Percentiles rank a stretch among this genome's conserved stretches.
Conservation (phyloP, 1,140 invertebrate genomes). For the Oryctes rhinoceros region DNA sequence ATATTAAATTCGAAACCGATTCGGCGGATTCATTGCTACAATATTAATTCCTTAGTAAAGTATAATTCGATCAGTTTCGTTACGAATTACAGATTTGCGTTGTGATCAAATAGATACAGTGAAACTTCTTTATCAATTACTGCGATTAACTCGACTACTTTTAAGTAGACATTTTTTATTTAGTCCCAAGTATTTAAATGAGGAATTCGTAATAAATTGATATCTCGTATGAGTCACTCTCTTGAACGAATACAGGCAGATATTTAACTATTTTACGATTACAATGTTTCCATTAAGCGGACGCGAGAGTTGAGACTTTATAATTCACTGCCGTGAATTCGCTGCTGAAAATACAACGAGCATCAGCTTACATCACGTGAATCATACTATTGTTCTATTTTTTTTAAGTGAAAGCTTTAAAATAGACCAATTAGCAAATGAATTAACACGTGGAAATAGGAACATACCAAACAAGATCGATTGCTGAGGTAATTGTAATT, state of each 20-base stretch:
- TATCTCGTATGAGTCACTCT: neutral
- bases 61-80: too few relatives aligned
- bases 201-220: conserved; percentile 8
- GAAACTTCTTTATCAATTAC: neutral
- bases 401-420: neutral
- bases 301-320: neutral
- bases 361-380: neutral
- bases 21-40: too few relatives aligned
- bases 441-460: neutral
- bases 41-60: too few relatives aligned
- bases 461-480: neutral
- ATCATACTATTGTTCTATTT: neutral
- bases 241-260: neutral
- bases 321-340: neutral
- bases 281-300: neutral
- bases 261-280: neutral
- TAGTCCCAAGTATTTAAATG: neutral
- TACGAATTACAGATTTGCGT: too few relatives aligned
- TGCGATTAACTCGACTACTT: neutral
- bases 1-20: too few relatives aligned
- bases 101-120: neutral
- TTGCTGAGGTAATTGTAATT: neutral
- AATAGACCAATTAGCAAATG: neutral
- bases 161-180: neutral
- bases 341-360: neutral